Evolutionary conservation across 2,113 vertebrate genomes (phyloP).

Genomic region (Turnix velox): DNA sequence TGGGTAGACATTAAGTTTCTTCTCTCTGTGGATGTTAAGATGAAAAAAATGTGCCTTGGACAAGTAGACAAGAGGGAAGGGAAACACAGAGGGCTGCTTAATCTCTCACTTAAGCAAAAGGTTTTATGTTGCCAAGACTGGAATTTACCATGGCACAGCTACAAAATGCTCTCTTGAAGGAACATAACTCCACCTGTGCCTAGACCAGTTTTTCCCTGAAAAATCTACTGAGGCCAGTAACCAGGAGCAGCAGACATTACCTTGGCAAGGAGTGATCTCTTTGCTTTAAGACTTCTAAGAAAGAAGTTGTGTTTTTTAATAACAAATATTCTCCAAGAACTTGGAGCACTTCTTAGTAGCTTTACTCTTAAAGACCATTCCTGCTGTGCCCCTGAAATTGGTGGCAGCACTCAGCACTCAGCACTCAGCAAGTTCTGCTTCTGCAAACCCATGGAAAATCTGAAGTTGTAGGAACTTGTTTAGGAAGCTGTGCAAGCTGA

Average conservation of each 20-base stretch:
- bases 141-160: neutral
- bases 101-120: neutral
- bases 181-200: neutral
- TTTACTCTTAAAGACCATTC: neutral
- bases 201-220: neutral
- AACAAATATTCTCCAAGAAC: neutral
- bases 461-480: neutral
- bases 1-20: neutral
- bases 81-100: neutral
- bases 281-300: neutral
- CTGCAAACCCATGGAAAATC: neutral
- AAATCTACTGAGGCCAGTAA: neutral
- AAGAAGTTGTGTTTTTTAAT: neutral
- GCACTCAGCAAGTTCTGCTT: no score
- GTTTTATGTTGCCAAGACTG: neutral
- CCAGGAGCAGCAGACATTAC: neutral
- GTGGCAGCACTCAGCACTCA: neutral
- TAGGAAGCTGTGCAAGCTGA: neutral
- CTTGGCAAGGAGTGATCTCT: neutral
- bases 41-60: neutral
- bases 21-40: neutral
- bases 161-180: neutral
- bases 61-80: neutral
- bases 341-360: neutral
- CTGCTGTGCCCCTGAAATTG: constrained; percentile 13